Evolutionary conservation across 1,140 invertebrate species (phyloP), one percentile per base, ranked within the genome.

Genomic region (Drosophila bocki): DNA sequence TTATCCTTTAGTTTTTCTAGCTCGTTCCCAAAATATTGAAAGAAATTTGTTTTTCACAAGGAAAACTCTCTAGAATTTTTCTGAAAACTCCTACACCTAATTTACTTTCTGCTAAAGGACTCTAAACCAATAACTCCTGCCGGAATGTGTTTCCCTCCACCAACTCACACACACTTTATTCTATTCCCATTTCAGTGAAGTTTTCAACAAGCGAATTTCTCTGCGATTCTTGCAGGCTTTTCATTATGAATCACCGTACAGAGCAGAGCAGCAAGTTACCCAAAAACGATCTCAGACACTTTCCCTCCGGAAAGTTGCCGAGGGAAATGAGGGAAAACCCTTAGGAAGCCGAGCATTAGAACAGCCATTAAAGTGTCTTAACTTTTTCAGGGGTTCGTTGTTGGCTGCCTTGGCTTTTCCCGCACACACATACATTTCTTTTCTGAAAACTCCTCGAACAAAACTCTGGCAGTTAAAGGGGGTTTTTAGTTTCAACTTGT

Each of bases 361-460:
- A 69, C 26, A 69, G 42, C 75, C 63, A 77, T 78, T 78, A 78
- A 78, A 78, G 74, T 78, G 75, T 77, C 75, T 69, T 61, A 77
- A 78, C 63, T 69, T 59, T 69, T 44, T 32, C 37, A 41, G 62
- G 62, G 41, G 9, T 47, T 74, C 50, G 22, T 48, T 75, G 26
- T 29, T 29, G 35, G 62, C 39, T 69, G 26, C 29, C n/a, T 32
- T 17, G 26, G 12, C 37, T 61, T 62, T 57, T 41, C 29, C 45
- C 22, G 6, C 51, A 42, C 9, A 32, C 37, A 41, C 45, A 63
- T 33, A 17, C 19, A 68, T 50, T 57, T 44, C 5, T 48, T 60
- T 59, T 42, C 63, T 60, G 45, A 19, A 53, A 77, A 54, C 35
- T 56, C 53, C 74, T 77, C 62, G 74, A 78, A 56, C 57, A 59